Conservation (phyloP, 2,797 vertebrate species). For the Carcharodon carcharias region DNA sequence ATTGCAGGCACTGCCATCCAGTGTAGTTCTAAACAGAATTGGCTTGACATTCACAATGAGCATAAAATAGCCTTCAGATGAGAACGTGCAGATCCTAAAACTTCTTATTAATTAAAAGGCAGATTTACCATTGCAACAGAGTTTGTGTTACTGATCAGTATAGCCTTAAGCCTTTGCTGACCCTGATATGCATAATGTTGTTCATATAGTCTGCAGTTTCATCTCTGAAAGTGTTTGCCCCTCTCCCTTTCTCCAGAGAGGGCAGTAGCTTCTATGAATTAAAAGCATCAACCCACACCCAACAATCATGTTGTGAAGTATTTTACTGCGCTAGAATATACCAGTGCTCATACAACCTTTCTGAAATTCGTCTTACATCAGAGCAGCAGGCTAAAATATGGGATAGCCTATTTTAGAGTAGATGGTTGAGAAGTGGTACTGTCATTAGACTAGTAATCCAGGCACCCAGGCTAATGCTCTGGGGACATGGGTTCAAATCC, state of each 20-base stretch:
- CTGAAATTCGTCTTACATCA: not conserved
- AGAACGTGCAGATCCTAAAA: not conserved
- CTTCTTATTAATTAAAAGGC: not conserved
- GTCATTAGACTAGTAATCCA: too few relatives aligned
- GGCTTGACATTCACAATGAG: not conserved
- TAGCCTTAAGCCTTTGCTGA: not conserved
- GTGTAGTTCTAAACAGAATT: not conserved
- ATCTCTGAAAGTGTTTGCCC: not conserved
- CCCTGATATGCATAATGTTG: not conserved
- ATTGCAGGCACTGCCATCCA: not conserved
- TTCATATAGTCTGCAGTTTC: not conserved
- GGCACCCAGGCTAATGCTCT: too few relatives aligned
- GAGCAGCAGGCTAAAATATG: not conserved
- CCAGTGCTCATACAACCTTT: not conserved
- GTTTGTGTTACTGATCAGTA: not conserved
- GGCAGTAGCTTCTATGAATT: not conserved
- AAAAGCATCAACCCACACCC: not conserved
- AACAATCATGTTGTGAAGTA: not conserved
- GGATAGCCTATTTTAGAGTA: not conserved
- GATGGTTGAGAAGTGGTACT: too few relatives aligned
- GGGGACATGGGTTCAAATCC: too few relatives aligned
- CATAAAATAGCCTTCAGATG: not conserved
- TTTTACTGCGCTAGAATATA: not conserved
- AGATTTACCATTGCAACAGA: not conserved
- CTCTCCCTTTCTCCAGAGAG: not conserved